Percentiles rank a stretch among this genome's conserved stretches.
Evolutionary conservation across 1,140 invertebrate species (phyloP).

Genomic region (Dreissena polymorpha): DNA sequence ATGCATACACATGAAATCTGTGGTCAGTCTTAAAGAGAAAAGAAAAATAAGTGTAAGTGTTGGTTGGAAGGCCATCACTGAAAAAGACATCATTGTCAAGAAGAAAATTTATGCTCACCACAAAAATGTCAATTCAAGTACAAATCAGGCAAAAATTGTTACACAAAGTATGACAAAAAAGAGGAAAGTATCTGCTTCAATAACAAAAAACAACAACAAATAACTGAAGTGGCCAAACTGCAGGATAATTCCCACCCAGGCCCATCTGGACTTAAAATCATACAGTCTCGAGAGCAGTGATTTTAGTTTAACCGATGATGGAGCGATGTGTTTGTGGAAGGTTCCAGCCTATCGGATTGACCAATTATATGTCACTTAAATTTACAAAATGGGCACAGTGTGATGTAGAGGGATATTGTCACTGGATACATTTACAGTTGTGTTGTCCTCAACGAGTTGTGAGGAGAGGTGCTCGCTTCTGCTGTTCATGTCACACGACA

Average conservation of each 20-base stretch:
- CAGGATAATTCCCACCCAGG: not conserved
- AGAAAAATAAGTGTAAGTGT: no score
- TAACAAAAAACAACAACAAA: not conserved
- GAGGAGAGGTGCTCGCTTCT: not conserved
- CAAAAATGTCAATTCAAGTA: not conserved
- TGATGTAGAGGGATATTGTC: constrained; percentile 8
- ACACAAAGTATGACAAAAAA: not conserved
- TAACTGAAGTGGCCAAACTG: not conserved
- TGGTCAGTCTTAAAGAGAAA: no score
- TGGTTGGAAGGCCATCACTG: no score
- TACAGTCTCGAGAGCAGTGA: not conserved
- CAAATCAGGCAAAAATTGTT: not conserved
- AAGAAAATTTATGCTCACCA: not conserved
- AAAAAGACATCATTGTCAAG: no score
- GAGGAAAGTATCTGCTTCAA: not conserved
- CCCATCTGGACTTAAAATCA: not conserved
- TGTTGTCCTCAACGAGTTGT: not conserved
- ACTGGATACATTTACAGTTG: constrained; percentile 22
- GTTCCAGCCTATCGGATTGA: constrained; percentile 31
- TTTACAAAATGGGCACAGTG: constrained; percentile 32
- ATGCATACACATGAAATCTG: no score
- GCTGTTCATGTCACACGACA: no score
- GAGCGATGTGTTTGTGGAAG: constrained; percentile 3
- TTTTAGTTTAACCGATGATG: not conserved
- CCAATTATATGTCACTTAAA: constrained; percentile 13